phyloP scores from a whole-genome alignment of 2,113 vertebrate species.

The Chelonoidis abingdonii region DNA sequence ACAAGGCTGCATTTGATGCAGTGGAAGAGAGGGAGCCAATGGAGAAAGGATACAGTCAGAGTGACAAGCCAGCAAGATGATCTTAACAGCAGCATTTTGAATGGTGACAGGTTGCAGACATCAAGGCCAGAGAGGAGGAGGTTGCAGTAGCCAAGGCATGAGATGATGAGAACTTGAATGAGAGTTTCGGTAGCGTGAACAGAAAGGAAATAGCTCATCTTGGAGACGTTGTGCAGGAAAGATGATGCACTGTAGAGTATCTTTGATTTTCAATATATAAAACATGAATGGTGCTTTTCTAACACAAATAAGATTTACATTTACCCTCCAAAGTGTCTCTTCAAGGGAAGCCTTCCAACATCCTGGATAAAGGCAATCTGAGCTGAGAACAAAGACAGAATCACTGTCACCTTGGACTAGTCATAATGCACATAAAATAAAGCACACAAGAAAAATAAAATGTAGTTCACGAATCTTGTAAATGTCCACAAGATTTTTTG shows the following conservation, averaged over 20 bases:
- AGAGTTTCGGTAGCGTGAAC: neutral
- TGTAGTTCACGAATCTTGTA: fast-evolving
- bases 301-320: neutral
- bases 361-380: slow-evolving; percentile 96
- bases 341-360: slow-evolving; percentile 89
- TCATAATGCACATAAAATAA: neutral
- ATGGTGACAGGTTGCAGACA: neutral
- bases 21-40: neutral
- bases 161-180: neutral
- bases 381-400: slow-evolving; percentile 79
- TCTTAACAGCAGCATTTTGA: neutral
- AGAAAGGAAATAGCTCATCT: neutral
- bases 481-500: neutral
- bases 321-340: slow-evolving; percentile 88
- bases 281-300: neutral
- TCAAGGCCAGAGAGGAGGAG: neutral
- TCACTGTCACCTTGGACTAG: neutral
- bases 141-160: neutral
- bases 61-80: neutral
- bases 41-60: neutral
- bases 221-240: fast-evolving
- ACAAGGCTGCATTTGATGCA: neutral
- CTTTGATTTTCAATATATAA: neutral
- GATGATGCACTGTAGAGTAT: neutral
- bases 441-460: neutral